Percentiles rank a stretch among this genome's conserved stretches.
Evolutionary conservation across 2,113 vertebrate genomes (phyloP).

Genomic region (Syngnathus scovelli): DNA sequence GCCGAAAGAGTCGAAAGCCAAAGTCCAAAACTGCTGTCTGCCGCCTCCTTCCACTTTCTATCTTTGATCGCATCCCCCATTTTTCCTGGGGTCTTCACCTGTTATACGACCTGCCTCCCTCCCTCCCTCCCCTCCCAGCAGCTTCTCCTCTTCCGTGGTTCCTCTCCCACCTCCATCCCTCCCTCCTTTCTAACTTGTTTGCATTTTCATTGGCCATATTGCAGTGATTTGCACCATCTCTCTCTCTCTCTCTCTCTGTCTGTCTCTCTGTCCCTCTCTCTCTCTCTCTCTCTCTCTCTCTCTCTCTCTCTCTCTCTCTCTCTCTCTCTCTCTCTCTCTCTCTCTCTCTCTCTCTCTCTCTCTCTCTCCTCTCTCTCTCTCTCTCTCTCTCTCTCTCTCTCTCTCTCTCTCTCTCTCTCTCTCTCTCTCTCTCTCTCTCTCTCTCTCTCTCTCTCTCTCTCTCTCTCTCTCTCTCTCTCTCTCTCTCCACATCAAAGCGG

Average conservation of each 20-base stretch:
- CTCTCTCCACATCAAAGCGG: constrained; percentile 33
- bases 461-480: constrained; percentile 3
- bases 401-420: constrained; percentile 10
- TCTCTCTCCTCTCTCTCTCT: constrained; percentile 6
- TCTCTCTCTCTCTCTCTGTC: not conserved
- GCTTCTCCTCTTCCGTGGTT: not conserved
- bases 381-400: not conserved
- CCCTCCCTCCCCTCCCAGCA: too few species aligned
- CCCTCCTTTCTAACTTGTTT: not conserved
- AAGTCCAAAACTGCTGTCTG: too few species aligned
- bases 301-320: not conserved
- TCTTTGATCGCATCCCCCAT: too few species aligned
- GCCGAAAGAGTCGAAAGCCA: too few species aligned
- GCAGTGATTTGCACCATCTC: constrained; percentile 37
- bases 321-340: constrained; percentile 4
- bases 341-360: constrained; percentile 3
- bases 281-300: constrained; percentile 5
- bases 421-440: constrained; percentile 16
- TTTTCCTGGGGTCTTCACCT: too few species aligned
- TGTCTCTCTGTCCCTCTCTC: too few species aligned
- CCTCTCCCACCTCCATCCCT: not conserved
- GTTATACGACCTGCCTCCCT: too few species aligned
- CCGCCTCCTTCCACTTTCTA: too few species aligned
- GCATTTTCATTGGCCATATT: constrained; percentile 27
- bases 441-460: constrained; percentile 16